Evolutionary conservation across 2,113 vertebrate genomes (phyloP).

Genomic region (Recurvirostra avosetta): DNA sequence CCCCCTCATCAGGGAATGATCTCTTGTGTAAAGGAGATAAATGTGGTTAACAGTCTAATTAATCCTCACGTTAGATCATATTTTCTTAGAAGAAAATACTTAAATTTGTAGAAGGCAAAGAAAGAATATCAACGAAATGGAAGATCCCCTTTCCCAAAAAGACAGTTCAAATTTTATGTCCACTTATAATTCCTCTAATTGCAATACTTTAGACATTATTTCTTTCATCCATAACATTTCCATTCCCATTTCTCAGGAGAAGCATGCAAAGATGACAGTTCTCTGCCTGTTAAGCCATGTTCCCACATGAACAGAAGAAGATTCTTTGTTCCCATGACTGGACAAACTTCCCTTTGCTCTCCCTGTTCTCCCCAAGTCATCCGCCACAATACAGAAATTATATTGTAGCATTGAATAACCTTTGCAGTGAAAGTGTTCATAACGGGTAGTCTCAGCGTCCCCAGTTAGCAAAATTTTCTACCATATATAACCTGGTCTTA

Average conservation of each 20-base stretch:
- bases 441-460: neutral
- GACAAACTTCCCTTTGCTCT: neutral
- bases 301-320: neutral
- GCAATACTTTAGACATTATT: neutral
- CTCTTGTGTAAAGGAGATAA: slow-evolving; percentile 42
- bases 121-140: neutral
- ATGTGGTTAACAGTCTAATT: slow-evolving; percentile 22
- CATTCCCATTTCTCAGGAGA: neutral
- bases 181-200: neutral
- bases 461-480: neutral
- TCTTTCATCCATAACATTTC: neutral
- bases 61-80: neutral
- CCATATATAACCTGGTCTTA: neutral
- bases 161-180: neutral
- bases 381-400: neutral
- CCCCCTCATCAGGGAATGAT: neutral
- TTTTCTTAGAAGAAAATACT: neutral
- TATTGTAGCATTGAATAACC: neutral
- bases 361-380: neutral
- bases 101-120: neutral
- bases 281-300: neutral
- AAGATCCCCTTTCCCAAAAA: neutral
- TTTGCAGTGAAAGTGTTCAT: neutral
- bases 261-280: neutral
- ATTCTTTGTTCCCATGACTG: neutral